These are phyloP conservation scores for Mamestra brassicae DNA, from an alignment of 2,888 invertebrate species.

Conservation along the genomic window DNA sequence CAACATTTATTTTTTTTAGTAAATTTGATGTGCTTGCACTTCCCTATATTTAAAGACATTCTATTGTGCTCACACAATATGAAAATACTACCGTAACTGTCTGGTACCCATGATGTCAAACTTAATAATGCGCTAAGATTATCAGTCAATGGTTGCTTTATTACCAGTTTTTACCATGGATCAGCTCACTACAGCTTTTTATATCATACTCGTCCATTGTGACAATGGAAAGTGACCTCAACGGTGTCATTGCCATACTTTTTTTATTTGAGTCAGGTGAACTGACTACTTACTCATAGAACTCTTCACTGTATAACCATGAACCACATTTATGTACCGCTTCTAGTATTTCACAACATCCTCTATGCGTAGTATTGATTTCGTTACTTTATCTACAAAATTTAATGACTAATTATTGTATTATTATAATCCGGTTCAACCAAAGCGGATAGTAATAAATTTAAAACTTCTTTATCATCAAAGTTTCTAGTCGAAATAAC, in stretches of 20 bases:
- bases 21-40: no score
- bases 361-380: constrained; percentile 8
- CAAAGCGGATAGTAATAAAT: background rate
- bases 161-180: constrained; percentile 20
- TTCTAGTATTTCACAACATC: constrained; percentile 45
- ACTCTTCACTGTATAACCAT: constrained; percentile 71
- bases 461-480: background rate
- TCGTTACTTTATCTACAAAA: constrained; percentile 32
- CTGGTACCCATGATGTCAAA: no score
- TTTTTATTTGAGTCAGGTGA: constrained; percentile 67
- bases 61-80: no score
- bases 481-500: constrained; percentile 17
- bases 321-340: constrained; percentile 75
- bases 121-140: background rate
- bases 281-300: constrained; percentile 68
- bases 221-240: constrained; percentile 72
- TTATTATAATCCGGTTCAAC: background rate
- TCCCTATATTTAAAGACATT: no score
- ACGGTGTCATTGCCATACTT: constrained; percentile 74
- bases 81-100: no score
- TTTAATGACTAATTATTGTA: background rate
- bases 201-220: constrained; percentile 53
- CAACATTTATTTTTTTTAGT: no score
- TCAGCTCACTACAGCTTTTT: constrained; percentile 44
- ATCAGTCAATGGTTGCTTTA: constrained; percentile 27